A percentile compares a stretch with the other conserved stretches of the same genome.
phyloP scores from a whole-genome alignment of 1,140 invertebrate genomes.

The Cephus cinctus region DNA sequence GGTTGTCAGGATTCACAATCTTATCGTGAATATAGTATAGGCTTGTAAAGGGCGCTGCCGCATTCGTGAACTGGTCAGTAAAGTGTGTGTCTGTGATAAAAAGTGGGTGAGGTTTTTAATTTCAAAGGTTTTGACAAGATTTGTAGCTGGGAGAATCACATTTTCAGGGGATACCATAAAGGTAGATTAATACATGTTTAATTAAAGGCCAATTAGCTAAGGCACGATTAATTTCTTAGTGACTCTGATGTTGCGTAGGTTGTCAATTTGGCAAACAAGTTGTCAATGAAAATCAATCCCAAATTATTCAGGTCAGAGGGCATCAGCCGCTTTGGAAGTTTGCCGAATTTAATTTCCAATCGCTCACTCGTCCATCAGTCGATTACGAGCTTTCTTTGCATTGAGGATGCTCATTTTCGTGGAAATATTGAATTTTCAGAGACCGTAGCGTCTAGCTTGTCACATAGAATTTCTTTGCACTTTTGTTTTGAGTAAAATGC shows the following conservation, averaged over 20 bases:
- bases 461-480: too few species aligned
- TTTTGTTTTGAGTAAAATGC: too few species aligned
- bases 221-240: too few species aligned
- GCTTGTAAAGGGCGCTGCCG: conserved; percentile 45
- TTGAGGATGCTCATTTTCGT: too few species aligned
- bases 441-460: too few species aligned
- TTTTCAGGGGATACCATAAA: too few species aligned
- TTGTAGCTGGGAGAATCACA: too few species aligned
- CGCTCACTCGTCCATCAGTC: conserved; percentile 25
- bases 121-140: too few species aligned
- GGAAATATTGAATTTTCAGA: too few species aligned
- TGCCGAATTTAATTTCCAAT: conserved; percentile 39
- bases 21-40: conserved; percentile 24
- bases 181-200: too few species aligned
- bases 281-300: conserved; percentile 51
- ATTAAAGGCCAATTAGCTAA: too few species aligned
- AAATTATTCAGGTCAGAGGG: conserved; percentile 45
- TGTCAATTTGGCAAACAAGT: conserved; percentile 39
- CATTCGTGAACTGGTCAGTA: conserved; percentile 33
- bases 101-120: conserved; percentile 32
- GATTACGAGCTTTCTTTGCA: conserved; percentile 20
- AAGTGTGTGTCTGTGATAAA: conserved; percentile 28
- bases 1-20: background rate
- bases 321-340: conserved; percentile 45
- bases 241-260: too few species aligned